Evolutionary conservation across 2,888 invertebrate genomes (phyloP).

Genomic region (Eristalinus sepulchralis): DNA sequence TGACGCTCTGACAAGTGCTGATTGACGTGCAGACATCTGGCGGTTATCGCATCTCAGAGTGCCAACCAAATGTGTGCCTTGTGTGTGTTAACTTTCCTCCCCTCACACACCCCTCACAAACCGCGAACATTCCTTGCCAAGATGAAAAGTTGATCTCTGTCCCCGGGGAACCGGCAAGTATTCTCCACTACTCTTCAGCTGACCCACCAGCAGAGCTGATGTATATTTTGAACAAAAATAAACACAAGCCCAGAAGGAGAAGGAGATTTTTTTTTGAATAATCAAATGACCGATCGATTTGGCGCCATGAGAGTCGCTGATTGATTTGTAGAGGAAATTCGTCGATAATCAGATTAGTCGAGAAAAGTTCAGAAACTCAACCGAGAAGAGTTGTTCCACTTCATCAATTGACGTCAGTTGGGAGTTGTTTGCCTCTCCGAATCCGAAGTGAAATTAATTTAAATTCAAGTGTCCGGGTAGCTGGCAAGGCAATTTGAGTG

Average conservation of each 20-base stretch:
- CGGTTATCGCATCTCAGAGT: conserved; percentile 17
- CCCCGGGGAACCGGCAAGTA: neutral
- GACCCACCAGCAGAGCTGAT: conserved; percentile 12
- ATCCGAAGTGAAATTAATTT: neutral
- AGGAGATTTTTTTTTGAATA: conserved; percentile 5
- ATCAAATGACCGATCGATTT: conserved; percentile 19
- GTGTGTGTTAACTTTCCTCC: neutral
- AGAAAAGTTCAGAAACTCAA: neutral
- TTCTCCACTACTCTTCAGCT: neutral
- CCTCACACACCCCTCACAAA: no score
- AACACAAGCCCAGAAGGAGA: neutral
- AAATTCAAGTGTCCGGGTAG: neutral
- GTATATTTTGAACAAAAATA: conserved; percentile 24
- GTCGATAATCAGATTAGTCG: neutral
- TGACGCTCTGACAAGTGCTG: conserved; percentile 29
- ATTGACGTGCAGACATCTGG: conserved; percentile 45
- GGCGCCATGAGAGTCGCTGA: conserved; percentile 27
- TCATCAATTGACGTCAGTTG: conserved; percentile 21
- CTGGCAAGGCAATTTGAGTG: neutral
- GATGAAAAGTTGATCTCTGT: no score
- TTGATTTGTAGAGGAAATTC: neutral
- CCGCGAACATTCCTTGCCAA: no score
- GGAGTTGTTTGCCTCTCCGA: neutral
- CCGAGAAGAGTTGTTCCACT: neutral
- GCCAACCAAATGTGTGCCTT: conserved; percentile 11